These are phyloP conservation scores for Liasis olivaceus DNA, from an alignment of 2,797 vertebrate species.

Conservation along the genomic window DNA sequence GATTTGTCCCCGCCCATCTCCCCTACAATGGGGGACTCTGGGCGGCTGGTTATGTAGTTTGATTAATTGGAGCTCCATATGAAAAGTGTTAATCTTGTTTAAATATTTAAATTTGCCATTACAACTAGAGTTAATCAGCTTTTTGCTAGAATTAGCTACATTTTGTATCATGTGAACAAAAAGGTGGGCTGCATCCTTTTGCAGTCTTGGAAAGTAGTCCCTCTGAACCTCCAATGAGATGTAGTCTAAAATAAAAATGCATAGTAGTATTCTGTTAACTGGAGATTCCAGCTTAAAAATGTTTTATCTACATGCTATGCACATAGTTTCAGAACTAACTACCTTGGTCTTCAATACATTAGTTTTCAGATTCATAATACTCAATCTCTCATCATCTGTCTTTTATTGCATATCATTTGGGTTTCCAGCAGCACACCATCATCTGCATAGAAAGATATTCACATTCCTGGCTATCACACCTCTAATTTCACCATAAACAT, in stretches of 20 bases:
- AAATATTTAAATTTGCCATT: not conserved
- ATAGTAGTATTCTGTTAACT: not conserved
- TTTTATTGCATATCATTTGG: not conserved
- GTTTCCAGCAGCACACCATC: not conserved
- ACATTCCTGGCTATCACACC: not conserved
- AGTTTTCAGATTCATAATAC: not conserved
- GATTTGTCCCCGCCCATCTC: too few relatives aligned
- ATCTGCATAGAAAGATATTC: not conserved
- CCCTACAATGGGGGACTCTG: too few relatives aligned
- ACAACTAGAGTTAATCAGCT: not conserved
- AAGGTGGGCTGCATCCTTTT: not conserved
- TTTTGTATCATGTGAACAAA: not conserved
- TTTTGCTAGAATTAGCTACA: not conserved
- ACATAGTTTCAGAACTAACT: not conserved
- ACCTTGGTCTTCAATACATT: not conserved
- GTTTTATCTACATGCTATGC: not conserved
- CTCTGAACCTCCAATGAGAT: not conserved
- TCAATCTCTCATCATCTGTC: not conserved
- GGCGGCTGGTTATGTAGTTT: not conserved
- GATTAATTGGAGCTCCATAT: constrained; percentile 1
- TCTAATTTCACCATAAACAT: not conserved
- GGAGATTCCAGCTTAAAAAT: not conserved
- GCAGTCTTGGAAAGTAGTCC: not conserved
- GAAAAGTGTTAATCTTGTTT: not conserved
- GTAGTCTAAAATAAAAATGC: not conserved